These are phyloP conservation scores for Metopia argyrocephala DNA, from an alignment of 2,888 invertebrate species.

Conservation along the genomic window DNA sequence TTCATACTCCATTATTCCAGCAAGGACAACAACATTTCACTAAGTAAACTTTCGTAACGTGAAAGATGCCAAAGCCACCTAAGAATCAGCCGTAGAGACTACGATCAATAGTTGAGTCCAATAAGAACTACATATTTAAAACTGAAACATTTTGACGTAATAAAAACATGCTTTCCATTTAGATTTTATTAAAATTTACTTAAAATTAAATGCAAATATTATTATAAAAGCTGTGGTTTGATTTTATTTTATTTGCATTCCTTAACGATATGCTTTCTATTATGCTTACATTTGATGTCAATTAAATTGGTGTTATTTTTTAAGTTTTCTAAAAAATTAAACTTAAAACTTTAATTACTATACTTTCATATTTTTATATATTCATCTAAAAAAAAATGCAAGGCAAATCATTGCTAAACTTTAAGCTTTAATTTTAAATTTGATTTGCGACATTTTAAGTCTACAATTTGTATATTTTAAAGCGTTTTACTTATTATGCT, in stretches of 20 bases:
- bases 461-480: slow-evolving; percentile 20
- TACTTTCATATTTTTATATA: slow-evolving; percentile 44
- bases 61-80: no score
- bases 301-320: slow-evolving; percentile 41
- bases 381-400: slow-evolving; percentile 60
- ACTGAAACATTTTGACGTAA: no score
- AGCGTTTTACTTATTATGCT: slow-evolving; percentile 27
- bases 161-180: slow-evolving; percentile 22
- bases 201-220: slow-evolving; percentile 43
- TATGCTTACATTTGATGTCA: slow-evolving; percentile 26
- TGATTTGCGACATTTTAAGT: slow-evolving; percentile 56
- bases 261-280: slow-evolving; percentile 50
- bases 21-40: no score
- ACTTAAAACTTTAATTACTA: slow-evolving; percentile 26
- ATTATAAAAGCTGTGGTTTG: slow-evolving; percentile 44
- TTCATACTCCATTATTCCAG: no score
- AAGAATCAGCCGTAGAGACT: neutral
- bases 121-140: neutral
- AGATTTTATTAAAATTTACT: slow-evolving; percentile 9
- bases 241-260: slow-evolving; percentile 19
- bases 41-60: no score
- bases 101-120: neutral
- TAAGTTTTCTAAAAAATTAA: slow-evolving; percentile 40
- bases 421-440: slow-evolving; percentile 52
- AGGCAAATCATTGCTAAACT: slow-evolving; percentile 57